phyloP scores from a whole-genome alignment of 1,140 invertebrate genomes.

The Maconellicoccus hirsutus region DNA sequence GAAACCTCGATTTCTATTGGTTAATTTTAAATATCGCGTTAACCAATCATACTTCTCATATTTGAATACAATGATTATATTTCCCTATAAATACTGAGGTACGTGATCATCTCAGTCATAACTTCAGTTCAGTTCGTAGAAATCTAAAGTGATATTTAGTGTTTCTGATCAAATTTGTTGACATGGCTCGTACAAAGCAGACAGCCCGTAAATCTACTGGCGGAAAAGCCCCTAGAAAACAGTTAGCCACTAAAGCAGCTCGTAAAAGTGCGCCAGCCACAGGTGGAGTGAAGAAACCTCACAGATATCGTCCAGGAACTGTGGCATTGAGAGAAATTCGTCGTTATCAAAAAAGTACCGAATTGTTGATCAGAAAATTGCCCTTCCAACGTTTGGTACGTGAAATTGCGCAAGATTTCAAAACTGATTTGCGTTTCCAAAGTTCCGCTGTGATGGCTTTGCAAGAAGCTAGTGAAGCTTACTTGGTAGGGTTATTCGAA shows the following conservation, averaged over 20 bases:
- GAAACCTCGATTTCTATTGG: too few species aligned
- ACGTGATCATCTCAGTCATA: too few species aligned
- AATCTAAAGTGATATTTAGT: too few species aligned
- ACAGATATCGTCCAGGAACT: conserved; percentile 61
- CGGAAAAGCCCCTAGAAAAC: conserved; percentile 66
- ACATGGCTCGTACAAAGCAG: conserved; percentile 76
- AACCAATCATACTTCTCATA: too few species aligned
- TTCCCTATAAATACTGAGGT: too few species aligned
- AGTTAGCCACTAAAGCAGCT: conserved; percentile 68
- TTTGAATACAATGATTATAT: too few species aligned
- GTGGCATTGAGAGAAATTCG: conserved; percentile 76
- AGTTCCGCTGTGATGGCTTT: conserved; percentile 35
- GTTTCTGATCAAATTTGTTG: conserved; percentile 3
- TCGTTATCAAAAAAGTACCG: conserved; percentile 73
- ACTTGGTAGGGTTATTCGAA: conserved; percentile 69
- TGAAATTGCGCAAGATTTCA: conserved; percentile 74
- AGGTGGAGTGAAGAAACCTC: conserved; percentile 70
- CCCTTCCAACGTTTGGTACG: too few species aligned
- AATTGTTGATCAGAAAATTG: conserved; percentile 65
- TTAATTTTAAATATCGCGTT: too few species aligned
- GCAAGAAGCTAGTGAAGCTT: conserved; percentile 56
- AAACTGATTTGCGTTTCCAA: conserved; percentile 44
- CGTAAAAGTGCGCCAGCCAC: too few species aligned
- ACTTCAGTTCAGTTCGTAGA: too few species aligned
- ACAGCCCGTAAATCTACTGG: conserved; percentile 70